Evolutionary conservation across 2,797 vertebrate species (phyloP).

Genomic region (Pitangus sulphuratus): DNA sequence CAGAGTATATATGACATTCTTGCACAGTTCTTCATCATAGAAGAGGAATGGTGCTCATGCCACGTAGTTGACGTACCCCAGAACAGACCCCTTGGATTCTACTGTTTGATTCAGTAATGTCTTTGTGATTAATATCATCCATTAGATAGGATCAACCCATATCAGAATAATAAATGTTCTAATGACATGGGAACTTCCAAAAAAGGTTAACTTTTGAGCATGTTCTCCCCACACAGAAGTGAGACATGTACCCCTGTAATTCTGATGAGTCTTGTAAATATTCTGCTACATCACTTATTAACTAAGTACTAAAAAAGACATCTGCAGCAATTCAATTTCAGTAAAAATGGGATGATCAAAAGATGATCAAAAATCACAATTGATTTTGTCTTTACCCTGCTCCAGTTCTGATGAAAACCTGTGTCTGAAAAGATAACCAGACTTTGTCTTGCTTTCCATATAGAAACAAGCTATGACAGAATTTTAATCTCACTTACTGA

Average conservation of each 20-base stretch:
- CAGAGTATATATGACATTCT: neutral
- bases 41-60: neutral
- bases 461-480: neutral
- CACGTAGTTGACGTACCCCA: neutral
- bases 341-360: neutral
- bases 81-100: neutral
- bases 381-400: neutral
- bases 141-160: neutral
- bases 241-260: neutral
- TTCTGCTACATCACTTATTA: neutral
- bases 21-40: neutral
- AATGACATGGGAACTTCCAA: neutral
- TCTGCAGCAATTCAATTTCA: neutral
- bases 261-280: neutral
- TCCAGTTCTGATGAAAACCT: neutral
- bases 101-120: neutral
- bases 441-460: neutral
- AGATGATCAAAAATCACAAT: neutral
- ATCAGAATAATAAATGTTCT: neutral
- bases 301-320: neutral
- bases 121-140: neutral
- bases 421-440: neutral
- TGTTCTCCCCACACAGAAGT: neutral
- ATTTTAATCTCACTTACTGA: neutral
- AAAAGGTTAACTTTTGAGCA: neutral